Base-by-base conservation (phyloP, 2,797 vertebrate species). In the Caiman crocodilus region DNA sequence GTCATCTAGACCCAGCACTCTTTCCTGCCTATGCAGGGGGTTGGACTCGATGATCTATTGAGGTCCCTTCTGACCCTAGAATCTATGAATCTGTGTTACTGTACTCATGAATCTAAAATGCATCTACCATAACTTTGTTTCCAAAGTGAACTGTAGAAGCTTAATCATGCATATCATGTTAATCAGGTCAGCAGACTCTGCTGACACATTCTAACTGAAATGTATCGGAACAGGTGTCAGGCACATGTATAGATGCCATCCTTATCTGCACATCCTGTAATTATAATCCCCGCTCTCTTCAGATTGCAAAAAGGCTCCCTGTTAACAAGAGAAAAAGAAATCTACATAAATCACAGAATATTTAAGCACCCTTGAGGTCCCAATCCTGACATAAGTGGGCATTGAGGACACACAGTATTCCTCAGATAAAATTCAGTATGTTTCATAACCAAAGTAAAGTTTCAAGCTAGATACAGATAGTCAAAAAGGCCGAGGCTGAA, bases 131-230 rank as follows among this genome's bases (percentile, higher is more conserved):
- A 25, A 89, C 74, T 77, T 56, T 92, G 82, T 86, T 78, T 13
- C 58, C 15, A 81, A 50, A 50, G 15, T n/a, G 35, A 23, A 71
- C 25, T 71, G 69, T 71, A 71, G 35, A 42, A 58, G 60, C 60
- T 84, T 88, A 76, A 93, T 88, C 81, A 84, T 77, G 82, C 26
- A 90, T 60, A 84, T 80, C 69, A 81, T 23, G 76, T 65, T 90
- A 94, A 86, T 88, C 80, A 92, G 60, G 32, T 89, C 35, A 87
- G 20, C 20, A 82, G 75, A 50, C 94, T 14, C 63, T 89, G 18
- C 76, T 50, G 42, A 50, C 42, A 50, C 11, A 10, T 50, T 50
- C 9, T 50, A 50, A 50, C 11, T 50, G 42, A 50, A 50, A 50
- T 50, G 42, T 10, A 50, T 50, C 42, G 11, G 42, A 50, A 10